These are phyloP conservation scores for Oasisia sp. DNA, from an alignment of 2,888 invertebrate species.

Conservation along the genomic window DNA sequence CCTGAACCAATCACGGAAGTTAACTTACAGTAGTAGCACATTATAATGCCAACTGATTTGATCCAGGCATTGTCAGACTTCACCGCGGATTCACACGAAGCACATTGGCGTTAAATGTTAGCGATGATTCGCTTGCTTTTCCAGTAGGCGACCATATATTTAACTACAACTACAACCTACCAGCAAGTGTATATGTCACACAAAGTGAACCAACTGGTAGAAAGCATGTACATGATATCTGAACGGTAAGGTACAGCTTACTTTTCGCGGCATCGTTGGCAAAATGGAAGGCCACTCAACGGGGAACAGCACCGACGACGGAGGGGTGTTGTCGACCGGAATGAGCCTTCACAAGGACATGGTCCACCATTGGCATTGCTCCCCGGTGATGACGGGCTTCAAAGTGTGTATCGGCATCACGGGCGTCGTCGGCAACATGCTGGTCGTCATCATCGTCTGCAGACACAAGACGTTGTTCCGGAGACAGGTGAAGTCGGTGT, in stretches of 20 bases:
- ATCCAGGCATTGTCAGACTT: background rate
- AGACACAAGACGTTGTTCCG: background rate
- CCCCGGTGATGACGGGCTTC: background rate
- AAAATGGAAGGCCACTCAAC: background rate
- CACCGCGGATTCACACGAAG: background rate
- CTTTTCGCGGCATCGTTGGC: background rate
- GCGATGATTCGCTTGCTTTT: background rate
- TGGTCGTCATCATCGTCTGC: conserved; percentile 2
- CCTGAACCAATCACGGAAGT: background rate
- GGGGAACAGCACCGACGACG: background rate
- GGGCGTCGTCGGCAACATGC: background rate
- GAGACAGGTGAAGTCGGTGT: background rate
- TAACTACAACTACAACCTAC: background rate
- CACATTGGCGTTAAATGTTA: background rate
- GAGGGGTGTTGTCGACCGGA: background rate
- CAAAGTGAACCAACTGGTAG: too few relatives aligned
- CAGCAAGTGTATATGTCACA: too few relatives aligned
- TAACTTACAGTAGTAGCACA: background rate
- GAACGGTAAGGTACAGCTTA: too few relatives aligned
- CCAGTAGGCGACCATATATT: background rate
- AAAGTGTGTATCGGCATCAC: background rate
- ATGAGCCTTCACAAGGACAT: background rate
- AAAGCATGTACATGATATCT: too few relatives aligned
- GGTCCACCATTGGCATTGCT: background rate
- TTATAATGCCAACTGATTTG: background rate